A percentile compares a stretch with the other conserved stretches of the same genome.
These are phyloP conservation scores for Actenoides hombroni DNA, from an alignment of 2,113 vertebrate species.

Conservation along the genomic window DNA sequence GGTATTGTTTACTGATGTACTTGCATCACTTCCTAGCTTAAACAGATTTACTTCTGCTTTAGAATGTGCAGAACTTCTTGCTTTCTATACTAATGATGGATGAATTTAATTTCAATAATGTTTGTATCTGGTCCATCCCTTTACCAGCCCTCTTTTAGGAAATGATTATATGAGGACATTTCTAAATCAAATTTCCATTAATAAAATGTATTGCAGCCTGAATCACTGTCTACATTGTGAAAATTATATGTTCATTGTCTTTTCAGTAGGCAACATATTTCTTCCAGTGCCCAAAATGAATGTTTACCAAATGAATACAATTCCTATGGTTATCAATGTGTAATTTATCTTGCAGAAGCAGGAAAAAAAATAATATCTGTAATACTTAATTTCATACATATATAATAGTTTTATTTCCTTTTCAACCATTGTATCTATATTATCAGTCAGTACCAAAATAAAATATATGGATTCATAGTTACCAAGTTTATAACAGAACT, in stretches of 20 bases:
- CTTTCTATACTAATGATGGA: background rate
- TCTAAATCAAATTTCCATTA: background rate
- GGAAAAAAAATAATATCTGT: background rate
- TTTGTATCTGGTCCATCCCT: background rate
- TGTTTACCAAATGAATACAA: background rate
- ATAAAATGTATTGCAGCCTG: background rate
- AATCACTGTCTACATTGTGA: background rate
- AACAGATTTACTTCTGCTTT: background rate
- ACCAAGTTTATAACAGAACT: background rate
- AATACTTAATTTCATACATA: background rate
- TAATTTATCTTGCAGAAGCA: background rate
- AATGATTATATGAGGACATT: background rate
- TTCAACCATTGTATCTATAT: background rate
- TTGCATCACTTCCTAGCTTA: background rate
- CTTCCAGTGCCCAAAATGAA: background rate
- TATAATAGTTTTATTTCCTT: background rate
- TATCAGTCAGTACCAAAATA: background rate
- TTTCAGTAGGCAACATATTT: background rate
- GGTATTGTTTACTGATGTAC: background rate
- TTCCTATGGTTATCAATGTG: background rate
- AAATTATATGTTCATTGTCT: background rate
- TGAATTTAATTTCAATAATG: background rate
- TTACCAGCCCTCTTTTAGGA: background rate
- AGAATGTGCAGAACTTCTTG: background rate
- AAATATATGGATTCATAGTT: background rate